Evolutionary conservation across 2,797 vertebrate species (phyloP).

Genomic region (Bucorvus abyssinicus): DNA sequence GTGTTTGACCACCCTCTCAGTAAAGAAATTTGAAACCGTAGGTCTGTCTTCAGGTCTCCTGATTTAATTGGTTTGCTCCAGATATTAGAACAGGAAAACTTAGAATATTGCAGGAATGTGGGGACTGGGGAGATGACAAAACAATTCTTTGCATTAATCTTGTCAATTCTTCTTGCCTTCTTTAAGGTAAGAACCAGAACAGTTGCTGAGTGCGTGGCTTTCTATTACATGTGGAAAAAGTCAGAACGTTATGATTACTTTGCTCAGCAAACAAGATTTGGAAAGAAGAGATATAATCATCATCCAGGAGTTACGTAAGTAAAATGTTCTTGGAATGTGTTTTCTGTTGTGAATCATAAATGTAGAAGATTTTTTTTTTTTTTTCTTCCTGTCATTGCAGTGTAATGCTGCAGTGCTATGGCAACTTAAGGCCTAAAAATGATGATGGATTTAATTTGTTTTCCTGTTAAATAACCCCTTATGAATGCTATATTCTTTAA

Average conservation of each 20-base stretch:
- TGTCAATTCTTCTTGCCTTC: background rate
- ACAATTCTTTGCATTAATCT: background rate
- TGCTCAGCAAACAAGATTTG: conserved; percentile 95
- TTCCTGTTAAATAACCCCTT: background rate
- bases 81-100: background rate
- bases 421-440: no score
- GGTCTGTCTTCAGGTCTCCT: background rate
- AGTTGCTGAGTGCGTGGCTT: conserved; percentile 96
- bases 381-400: background rate
- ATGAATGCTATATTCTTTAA: conserved; percentile 42
- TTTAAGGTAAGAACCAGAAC: conserved; percentile 90
- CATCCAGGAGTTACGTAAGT: conserved; percentile 99
- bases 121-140: background rate
- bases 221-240: conserved; percentile 99
- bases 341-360: background rate
- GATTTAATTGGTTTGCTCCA: background rate
- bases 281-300: conserved; percentile 97
- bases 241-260: conserved; percentile 96
- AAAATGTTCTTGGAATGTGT: background rate
- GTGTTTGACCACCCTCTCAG: background rate
- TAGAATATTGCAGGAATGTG: background rate
- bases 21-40: background rate
- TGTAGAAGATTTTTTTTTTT: background rate
- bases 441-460: no score
- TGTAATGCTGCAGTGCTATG: background rate